Base-by-base conservation (phyloP, 2,888 invertebrate species). In the Leptinotarsa tumamoca region DNA sequence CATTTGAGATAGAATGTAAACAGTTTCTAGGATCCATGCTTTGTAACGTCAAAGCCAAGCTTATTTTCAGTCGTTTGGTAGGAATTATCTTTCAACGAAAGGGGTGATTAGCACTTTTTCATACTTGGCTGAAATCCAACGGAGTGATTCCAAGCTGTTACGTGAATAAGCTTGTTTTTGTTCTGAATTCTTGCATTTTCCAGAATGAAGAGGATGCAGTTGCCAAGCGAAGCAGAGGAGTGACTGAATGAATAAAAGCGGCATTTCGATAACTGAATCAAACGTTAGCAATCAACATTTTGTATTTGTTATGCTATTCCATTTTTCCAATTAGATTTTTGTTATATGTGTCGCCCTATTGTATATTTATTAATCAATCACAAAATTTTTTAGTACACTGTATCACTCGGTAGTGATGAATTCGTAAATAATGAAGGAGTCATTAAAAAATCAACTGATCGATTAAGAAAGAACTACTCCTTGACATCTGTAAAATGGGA, bases 1-100 rank as follows among this genome's bases (percentile, higher is more conserved):
- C 50, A n/a, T 69, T 50, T 50, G 68, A 18, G 1, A 68, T 18
- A 68, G 56, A 68, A 68, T 56, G 56, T 18, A 56, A 68, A 54
- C 68, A 68, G 56, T 68, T 68, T 68, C 18, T 43, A 52, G 27
- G 17, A 43, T 68, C 15, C 27, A 21, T 33, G 33, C 56, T n/a
- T 68, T 68, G 68, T 68, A 23, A n/a, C 51, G 23, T 52, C 23
- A 13, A 51, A 23, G 13, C 23, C 4, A 23, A 52, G 21, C 52
- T 14, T 56, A 33, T 54, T 33, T 33, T 14, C 43, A 14, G 51
- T 54, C 14, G 50, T 54, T 68, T 17, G n/a, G 52, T n/a, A 33
- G 54, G 51, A n/a, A 56, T 54, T 56, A 68, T 56, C 68, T 68
- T n/a, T 18, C n/a, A 56, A 56, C 13, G 33, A 33, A 23, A 54